Evolutionary conservation across 2,797 vertebrate species (phyloP).

Genomic region (Clarias fuscus): DNA sequence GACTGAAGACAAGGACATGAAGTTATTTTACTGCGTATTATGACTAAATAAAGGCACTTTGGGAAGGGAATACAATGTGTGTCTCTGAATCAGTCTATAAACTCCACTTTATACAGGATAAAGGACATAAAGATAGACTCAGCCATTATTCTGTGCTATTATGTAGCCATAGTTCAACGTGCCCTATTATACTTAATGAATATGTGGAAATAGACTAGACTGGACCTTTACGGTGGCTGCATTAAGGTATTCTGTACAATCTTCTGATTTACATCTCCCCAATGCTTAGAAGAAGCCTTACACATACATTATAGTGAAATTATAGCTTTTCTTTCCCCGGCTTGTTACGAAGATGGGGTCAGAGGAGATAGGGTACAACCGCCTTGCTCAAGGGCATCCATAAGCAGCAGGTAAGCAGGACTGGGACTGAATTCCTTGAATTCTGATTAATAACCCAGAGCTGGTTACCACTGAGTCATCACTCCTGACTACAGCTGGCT

Average conservation of each 20-base stretch:
- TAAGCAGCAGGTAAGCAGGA: background rate
- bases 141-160: background rate
- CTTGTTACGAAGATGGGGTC: too few species aligned
- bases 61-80: background rate
- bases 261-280: background rate
- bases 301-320: background rate
- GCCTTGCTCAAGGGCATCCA: background rate
- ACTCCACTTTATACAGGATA: background rate
- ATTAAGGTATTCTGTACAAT: background rate
- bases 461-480: background rate
- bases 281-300: background rate
- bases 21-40: slow-evolving; percentile 14
- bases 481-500: background rate
- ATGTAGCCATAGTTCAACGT: background rate
- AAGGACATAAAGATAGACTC: background rate
- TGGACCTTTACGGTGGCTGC: background rate
- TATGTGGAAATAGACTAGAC: background rate
- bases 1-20: background rate
- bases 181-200: background rate
- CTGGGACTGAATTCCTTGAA: background rate
- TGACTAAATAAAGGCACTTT: slow-evolving; percentile 8
- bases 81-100: background rate
- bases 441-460: background rate
- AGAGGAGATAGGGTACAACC: background rate
- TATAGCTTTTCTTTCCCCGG: background rate